phyloP scores from a whole-genome alignment of 2,888 invertebrate genomes.

The Lepas anatifera region DNA sequence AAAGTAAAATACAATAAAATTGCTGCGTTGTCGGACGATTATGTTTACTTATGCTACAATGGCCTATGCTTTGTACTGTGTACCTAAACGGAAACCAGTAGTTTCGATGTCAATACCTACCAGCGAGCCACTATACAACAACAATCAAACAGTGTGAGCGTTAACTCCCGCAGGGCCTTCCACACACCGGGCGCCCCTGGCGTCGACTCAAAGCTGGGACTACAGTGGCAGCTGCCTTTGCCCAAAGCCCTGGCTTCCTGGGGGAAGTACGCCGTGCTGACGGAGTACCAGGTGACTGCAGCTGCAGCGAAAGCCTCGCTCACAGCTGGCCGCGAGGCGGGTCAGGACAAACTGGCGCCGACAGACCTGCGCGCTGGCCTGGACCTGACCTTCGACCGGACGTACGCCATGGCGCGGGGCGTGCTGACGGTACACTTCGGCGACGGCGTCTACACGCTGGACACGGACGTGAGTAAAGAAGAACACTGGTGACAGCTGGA shows the following conservation, averaged over 20 bases:
- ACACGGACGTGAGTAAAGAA: neutral
- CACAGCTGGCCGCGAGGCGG: neutral
- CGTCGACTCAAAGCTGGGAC: neutral
- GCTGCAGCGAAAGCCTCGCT: neutral
- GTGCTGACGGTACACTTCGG: neutral
- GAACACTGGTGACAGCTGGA: no score
- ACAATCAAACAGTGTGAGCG: no score
- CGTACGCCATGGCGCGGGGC: neutral
- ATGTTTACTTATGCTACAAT: no score
- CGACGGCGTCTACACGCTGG: neutral
- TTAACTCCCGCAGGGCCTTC: neutral
- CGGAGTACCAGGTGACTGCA: neutral
- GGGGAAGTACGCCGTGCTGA: neutral
- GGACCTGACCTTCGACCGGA: neutral
- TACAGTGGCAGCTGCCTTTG: neutral
- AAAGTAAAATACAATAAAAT: no score
- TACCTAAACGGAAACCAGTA: no score
- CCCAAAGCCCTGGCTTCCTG: neutral
- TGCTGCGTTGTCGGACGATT: no score
- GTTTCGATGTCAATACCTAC: no score
- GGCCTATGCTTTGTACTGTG: no score
- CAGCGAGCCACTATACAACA: no score
- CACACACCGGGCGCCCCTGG: no score
- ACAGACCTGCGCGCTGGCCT: neutral
- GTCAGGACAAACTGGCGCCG: neutral